Percentiles rank a stretch among this genome's conserved stretches.
Evolutionary conservation across 2,888 invertebrate genomes (phyloP).

Genomic region (Argyresthia albistria): DNA sequence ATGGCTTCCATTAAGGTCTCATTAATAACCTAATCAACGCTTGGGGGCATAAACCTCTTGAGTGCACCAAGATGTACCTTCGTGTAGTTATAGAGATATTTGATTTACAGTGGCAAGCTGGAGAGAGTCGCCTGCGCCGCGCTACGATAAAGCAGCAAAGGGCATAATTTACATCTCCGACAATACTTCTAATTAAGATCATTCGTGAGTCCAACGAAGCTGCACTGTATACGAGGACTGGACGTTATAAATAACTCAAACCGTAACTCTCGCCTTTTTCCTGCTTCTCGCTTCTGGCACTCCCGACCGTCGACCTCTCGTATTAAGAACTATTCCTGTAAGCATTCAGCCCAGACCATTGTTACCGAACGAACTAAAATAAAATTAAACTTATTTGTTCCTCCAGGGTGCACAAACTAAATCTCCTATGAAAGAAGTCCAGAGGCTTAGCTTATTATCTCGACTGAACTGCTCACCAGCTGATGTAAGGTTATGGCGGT

Average conservation of each 20-base stretch:
- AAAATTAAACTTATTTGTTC: slow-evolving; percentile 40
- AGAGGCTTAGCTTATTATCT: slow-evolving; percentile 17
- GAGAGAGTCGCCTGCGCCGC: slow-evolving; percentile 22
- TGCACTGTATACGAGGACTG: slow-evolving; percentile 53
- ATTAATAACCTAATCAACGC: slow-evolving; percentile 63
- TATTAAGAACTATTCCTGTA: slow-evolving; percentile 30
- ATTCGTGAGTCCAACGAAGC: slow-evolving; percentile 55
- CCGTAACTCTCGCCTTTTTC: slow-evolving; percentile 55
- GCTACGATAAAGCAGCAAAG: slow-evolving; percentile 29
- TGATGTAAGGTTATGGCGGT: neutral
- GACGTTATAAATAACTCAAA: slow-evolving; percentile 64
- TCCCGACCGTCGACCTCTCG: slow-evolving; percentile 23
- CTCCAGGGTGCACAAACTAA: slow-evolving; percentile 29
- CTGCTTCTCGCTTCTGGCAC: slow-evolving; percentile 30
- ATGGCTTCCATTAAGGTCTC: slow-evolving; percentile 59
- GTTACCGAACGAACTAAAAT: slow-evolving; percentile 30
- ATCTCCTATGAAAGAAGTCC: slow-evolving; percentile 17
- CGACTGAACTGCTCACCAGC: neutral
- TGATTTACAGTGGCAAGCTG: slow-evolving; percentile 45
- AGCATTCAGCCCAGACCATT: neutral
- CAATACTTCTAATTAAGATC: slow-evolving; percentile 71
- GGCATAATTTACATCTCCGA: slow-evolving; percentile 54
- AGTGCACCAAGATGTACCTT: neutral
- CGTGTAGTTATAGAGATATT: slow-evolving; percentile 27
- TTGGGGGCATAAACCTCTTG: slow-evolving; percentile 38